Conservation (phyloP, 2,797 vertebrate species). For the Huso huso region DNA sequence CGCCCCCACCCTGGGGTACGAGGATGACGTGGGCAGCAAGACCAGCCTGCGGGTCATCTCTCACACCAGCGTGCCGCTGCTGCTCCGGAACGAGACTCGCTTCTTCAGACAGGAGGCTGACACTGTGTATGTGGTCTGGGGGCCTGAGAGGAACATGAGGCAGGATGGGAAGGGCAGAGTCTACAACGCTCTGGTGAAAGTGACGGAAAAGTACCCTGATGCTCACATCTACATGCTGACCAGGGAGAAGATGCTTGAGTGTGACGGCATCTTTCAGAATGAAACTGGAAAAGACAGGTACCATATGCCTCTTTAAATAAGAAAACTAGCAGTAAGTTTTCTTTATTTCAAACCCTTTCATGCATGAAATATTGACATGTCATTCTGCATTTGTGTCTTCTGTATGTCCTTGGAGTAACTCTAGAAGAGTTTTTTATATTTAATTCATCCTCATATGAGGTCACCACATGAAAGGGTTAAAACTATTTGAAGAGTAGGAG, state of each 20-base stretch:
- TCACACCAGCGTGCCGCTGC: slow-evolving; percentile 79
- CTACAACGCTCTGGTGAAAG: slow-evolving; percentile 62
- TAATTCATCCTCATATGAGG: too few relatives aligned
- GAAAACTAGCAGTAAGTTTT: too few relatives aligned
- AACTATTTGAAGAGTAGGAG: too few relatives aligned
- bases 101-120: slow-evolving; percentile 69
- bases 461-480: too few relatives aligned
- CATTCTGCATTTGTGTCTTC: too few relatives aligned
- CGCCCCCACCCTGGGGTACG: slow-evolving; percentile 67
- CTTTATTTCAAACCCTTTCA: too few relatives aligned
- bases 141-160: slow-evolving; percentile 78
- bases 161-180: slow-evolving; percentile 62
- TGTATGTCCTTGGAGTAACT: too few relatives aligned
- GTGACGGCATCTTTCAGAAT: slow-evolving; percentile 78
- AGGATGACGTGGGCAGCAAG: slow-evolving; percentile 72
- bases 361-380: too few relatives aligned
- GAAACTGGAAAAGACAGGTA: slow-evolving; percentile 94
- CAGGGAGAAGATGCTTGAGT: slow-evolving; percentile 70
- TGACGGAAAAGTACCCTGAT: slow-evolving; percentile 54
- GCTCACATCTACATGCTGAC: slow-evolving; percentile 72
- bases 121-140: slow-evolving; percentile 83
- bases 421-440: too few relatives aligned
- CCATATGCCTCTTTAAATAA: not conserved
- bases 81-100: slow-evolving; percentile 68
- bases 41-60: slow-evolving; percentile 79